Conservation (phyloP, 2,113 vertebrate genomes). For the Callipepla squamata region DNA sequence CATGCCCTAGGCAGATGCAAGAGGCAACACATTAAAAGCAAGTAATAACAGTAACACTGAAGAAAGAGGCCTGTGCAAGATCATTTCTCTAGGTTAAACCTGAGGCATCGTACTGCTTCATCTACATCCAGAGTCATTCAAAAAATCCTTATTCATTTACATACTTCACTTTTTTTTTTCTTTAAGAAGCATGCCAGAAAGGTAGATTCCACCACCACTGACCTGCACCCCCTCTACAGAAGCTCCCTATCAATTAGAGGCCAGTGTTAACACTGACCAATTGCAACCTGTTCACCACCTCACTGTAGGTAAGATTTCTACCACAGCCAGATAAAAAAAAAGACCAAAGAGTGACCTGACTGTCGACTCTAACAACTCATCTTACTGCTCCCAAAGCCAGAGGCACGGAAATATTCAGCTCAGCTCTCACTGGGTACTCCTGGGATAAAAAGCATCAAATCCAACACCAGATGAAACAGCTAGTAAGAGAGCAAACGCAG, state of each 20-base stretch:
- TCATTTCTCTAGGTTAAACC: neutral
- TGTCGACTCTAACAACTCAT: neutral
- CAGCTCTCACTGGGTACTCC: neutral
- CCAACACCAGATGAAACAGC: neutral
- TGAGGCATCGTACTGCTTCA: neutral
- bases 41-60: neutral
- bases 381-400: neutral
- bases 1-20: neutral
- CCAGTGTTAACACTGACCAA: rapidly evolving
- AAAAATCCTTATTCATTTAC: neutral
- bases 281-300: rapidly evolving
- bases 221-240: neutral
- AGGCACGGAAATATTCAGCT: neutral
- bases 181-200: neutral
- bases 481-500: neutral
- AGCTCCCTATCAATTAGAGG: neutral
- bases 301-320: neutral
- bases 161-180: neutral
- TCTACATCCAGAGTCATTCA: neutral
- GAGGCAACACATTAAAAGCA: neutral
- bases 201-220: neutral
- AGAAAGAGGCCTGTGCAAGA: neutral
- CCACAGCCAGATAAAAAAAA: neutral
- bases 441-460: neutral
- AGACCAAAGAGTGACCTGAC: neutral